These are phyloP conservation scores for Andrena bicolor DNA, from an alignment of 2,888 invertebrate genomes.

Conservation along the genomic window DNA sequence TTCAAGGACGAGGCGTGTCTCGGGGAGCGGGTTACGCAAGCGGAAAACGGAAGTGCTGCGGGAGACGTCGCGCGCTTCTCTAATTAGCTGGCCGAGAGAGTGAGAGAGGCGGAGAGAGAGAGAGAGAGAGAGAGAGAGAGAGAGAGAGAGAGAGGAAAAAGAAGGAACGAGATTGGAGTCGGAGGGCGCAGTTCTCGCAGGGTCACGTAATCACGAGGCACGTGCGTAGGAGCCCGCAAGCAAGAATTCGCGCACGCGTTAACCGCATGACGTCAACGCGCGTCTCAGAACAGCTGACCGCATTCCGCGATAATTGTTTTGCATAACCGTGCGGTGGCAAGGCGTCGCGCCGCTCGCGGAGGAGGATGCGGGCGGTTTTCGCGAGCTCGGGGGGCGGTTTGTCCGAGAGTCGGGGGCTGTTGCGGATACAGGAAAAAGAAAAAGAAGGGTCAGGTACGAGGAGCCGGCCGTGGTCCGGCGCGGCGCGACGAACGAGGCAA, in stretches of 20 bases:
- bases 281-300: conserved; percentile 83
- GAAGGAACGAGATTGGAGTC: conserved; percentile 1
- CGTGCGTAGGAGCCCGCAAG: conserved; percentile 64
- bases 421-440: too few species aligned
- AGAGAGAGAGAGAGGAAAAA: neutral
- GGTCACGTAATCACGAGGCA: conserved; percentile 43
- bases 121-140: neutral
- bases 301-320: conserved; percentile 84
- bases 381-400: neutral
- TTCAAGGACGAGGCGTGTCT: conserved; percentile 64
- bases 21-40: conserved; percentile 45
- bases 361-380: conserved; percentile 22
- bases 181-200: conserved; percentile 31
- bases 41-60: conserved; percentile 61
- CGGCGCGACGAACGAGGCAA: neutral
- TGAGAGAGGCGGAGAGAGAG: neutral
- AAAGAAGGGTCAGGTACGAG: too few species aligned
- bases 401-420: too few species aligned
- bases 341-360: conserved; percentile 30
- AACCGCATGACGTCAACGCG: conserved; percentile 78
- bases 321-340: conserved; percentile 78
- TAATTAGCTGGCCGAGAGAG: conserved; percentile 24
- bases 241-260: conserved; percentile 68
- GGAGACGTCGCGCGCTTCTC: conserved; percentile 43
- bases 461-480: too few species aligned